phyloP scores from a whole-genome alignment of 1,140 invertebrate species.

The Drosophila santomea region DNA sequence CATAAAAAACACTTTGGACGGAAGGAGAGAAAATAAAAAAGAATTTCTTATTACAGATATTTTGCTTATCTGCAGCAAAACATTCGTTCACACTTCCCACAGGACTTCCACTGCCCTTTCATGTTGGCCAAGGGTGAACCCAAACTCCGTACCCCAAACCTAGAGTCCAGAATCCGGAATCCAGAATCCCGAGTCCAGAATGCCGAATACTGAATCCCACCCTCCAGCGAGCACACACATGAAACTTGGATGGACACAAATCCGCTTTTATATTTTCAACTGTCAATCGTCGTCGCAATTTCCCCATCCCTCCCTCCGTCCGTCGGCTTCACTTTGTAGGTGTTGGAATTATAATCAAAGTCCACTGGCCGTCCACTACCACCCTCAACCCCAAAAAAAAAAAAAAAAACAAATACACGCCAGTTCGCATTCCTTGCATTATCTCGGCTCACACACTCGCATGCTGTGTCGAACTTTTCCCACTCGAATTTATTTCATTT shows the following conservation, averaged over 20 bases:
- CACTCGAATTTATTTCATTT: slow-evolving; percentile 51
- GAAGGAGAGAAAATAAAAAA: slow-evolving; percentile 67
- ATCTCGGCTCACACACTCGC: slow-evolving; percentile 29
- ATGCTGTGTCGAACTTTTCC: slow-evolving; percentile 16
- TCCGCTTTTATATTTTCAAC: slow-evolving; percentile 82
- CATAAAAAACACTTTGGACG: slow-evolving; percentile 74
- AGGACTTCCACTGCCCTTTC: slow-evolving; percentile 25
- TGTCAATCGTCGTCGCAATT: slow-evolving; percentile 77
- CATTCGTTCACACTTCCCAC: slow-evolving; percentile 78
- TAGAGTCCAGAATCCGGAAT: slow-evolving; percentile 20
- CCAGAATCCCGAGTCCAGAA: slow-evolving; percentile 9
- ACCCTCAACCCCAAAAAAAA: background rate
- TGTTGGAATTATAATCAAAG: slow-evolving; percentile 82
- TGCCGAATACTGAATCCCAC: slow-evolving; percentile 2
- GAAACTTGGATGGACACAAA: slow-evolving; percentile 66
- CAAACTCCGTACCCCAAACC: too few relatives aligned
- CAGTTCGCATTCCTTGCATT: slow-evolving; percentile 44
- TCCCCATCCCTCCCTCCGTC: slow-evolving; percentile 2
- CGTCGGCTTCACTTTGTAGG: slow-evolving; percentile 49
- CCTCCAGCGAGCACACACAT: background rate
- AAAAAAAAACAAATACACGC: background rate
- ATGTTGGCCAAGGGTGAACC: slow-evolving; percentile 41
- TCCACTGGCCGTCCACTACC: slow-evolving; percentile 37
- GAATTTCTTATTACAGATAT: slow-evolving; percentile 82
- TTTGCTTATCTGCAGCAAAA: slow-evolving; percentile 82